Conservation (phyloP, 2,888 invertebrate genomes). For the Epiblema foenella region DNA sequence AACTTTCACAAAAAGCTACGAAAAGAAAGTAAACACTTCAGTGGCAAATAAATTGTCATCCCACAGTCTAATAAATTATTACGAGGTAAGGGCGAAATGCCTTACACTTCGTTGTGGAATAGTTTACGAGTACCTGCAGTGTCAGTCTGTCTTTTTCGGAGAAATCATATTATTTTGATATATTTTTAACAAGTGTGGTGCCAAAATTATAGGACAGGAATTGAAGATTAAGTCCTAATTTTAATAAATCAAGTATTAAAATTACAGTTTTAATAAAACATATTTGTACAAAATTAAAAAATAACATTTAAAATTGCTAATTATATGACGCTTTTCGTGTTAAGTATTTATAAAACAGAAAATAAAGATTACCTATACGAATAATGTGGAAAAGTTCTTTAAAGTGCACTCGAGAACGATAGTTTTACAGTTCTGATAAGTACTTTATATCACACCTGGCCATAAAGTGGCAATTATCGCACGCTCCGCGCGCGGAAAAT, state of each 20-base stretch:
- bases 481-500: no score
- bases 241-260: conserved; percentile 41
- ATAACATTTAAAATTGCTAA: conserved; percentile 53
- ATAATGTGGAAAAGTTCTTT: conserved; percentile 50
- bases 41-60: not conserved
- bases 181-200: conserved; percentile 50
- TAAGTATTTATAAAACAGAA: conserved; percentile 49
- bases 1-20: not conserved
- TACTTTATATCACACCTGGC: no score
- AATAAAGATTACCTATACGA: conserved; percentile 43
- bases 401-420: conserved; percentile 43
- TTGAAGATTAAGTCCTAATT: conserved; percentile 54
- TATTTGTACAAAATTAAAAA: conserved; percentile 52
- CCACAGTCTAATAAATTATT: not conserved
- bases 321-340: conserved; percentile 54
- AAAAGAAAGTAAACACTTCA: not conserved
- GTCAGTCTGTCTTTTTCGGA: conserved; percentile 19
- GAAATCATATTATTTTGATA: conserved; percentile 30
- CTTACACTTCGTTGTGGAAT: conserved; percentile 17
- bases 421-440: conserved; percentile 42
- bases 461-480: no score
- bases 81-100: not conserved
- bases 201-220: conserved; percentile 67
- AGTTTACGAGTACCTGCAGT: not conserved
- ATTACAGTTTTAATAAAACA: conserved; percentile 38